A percentile compares a stretch with the other conserved stretches of the same genome.
phyloP scores from a whole-genome alignment of 2,888 invertebrate genomes.

The Corbicula japonica region DNA sequence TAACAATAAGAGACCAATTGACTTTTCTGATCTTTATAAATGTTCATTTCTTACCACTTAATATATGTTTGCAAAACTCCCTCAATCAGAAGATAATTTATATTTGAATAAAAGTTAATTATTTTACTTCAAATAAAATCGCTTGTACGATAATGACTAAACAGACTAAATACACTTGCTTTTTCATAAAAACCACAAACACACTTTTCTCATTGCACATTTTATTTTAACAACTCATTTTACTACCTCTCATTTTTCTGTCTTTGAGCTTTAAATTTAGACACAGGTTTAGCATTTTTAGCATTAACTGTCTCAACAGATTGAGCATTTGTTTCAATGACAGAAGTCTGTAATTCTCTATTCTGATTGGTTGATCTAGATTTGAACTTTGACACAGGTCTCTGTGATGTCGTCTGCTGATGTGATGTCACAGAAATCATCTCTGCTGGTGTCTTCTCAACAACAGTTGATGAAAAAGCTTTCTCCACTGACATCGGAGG shows the following conservation, averaged over 20 bases:
- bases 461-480: conserved; percentile 72
- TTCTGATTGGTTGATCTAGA: conserved; percentile 33
- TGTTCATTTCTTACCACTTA: too few species aligned
- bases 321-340: background rate
- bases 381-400: conserved; percentile 58
- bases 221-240: background rate
- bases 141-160: too few species aligned
- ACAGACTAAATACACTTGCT: too few species aligned
- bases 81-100: too few species aligned
- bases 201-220: too few species aligned
- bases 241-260: conserved; percentile 26
- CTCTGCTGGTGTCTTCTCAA: conserved; percentile 53
- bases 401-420: conserved; percentile 1
- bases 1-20: too few species aligned
- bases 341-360: background rate
- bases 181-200: too few species aligned
- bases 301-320: too few species aligned
- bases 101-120: too few species aligned
- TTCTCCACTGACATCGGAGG: background rate
- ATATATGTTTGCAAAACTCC: too few species aligned
- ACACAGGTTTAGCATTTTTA: conserved; percentile 64
- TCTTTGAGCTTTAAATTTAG: conserved; percentile 76
- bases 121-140: too few species aligned
- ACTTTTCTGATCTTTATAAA: too few species aligned
- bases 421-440: background rate